These are phyloP conservation scores for Diacarnus erythraeanus DNA, from an alignment of 37 sponge, comb jelly and placozoan species.

Conservation along the genomic window DNA sequence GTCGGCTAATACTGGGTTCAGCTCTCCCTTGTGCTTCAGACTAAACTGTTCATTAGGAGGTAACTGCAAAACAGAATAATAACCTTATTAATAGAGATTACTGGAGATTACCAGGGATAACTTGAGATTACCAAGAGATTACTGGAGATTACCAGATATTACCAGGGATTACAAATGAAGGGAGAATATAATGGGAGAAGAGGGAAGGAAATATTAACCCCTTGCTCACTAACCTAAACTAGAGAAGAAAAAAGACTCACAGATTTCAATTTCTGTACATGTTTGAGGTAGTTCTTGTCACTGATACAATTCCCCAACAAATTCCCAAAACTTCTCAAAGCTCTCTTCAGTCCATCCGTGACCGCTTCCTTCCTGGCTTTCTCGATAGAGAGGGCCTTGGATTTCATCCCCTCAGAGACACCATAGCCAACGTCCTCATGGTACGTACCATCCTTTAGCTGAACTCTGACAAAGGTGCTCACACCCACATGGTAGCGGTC, in stretches of 20 bases:
- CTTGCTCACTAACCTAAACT: no score
- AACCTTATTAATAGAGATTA: no score
- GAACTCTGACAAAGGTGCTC: slow-evolving; percentile 66
- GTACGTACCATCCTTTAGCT: slow-evolving; percentile 75
- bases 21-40: slow-evolving; percentile 33
- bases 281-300: slow-evolving; percentile 54
- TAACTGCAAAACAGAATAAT: background rate
- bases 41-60: background rate
- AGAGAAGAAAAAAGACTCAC: no score
- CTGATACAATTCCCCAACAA: slow-evolving; percentile 82
- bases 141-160: no score
- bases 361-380: slow-evolving; percentile 86
- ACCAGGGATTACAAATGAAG: no score
- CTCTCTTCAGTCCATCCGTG: slow-evolving; percentile 88
- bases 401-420: slow-evolving; percentile 78
- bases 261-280: slow-evolving; percentile 39
- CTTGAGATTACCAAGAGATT: no score
- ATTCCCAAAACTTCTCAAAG: slow-evolving; percentile 54
- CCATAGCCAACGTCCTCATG: slow-evolving; percentile 88
- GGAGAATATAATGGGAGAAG: no score
- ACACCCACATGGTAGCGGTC: slow-evolving; percentile 72
- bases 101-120: no score
- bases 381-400: slow-evolving; percentile 83
- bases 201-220: no score
- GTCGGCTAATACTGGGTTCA: slow-evolving; percentile 30